phyloP scores from a whole-genome alignment of 2,113 vertebrate species.

The Sprattus sprattus region DNA sequence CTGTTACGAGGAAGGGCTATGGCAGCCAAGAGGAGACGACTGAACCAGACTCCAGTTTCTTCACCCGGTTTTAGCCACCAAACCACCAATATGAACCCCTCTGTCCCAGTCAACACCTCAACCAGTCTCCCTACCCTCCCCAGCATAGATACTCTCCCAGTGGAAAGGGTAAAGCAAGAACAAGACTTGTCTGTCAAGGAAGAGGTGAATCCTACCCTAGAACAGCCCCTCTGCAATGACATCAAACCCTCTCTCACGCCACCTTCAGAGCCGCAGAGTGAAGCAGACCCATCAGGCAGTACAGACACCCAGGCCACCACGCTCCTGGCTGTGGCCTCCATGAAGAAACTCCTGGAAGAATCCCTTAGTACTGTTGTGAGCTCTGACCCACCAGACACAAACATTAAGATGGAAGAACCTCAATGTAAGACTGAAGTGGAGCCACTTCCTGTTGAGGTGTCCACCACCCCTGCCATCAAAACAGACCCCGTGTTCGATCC shows the following conservation, averaged over 20 bases:
- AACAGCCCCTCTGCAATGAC: conserved; percentile 56
- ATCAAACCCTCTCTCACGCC: conserved; percentile 47
- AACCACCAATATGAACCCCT: not conserved
- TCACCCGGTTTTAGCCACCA: not conserved
- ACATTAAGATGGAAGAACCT: conserved; percentile 43
- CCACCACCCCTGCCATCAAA: conserved; percentile 38
- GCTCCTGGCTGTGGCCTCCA: conserved; percentile 72
- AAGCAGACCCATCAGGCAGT: conserved; percentile 50
- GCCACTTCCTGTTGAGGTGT: conserved; percentile 20
- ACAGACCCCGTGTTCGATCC: conserved; percentile 40
- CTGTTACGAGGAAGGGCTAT: conserved; percentile 42
- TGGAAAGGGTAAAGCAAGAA: conserved; percentile 61
- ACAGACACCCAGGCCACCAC: conserved; percentile 68
- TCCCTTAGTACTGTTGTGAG: conserved; percentile 65
- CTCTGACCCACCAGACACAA: conserved; percentile 30
- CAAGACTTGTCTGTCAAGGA: conserved; percentile 42
- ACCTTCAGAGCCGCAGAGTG: conserved; percentile 46
- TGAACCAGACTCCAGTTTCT: conserved; percentile 25
- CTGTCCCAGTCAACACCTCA: not conserved
- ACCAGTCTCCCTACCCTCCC: not conserved
- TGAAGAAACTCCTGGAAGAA: conserved; percentile 75
- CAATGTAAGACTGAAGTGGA: conserved; percentile 40
- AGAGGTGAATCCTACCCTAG: conserved; percentile 49
- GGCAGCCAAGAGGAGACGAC: conserved; percentile 46
- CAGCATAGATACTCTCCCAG: conserved; percentile 16